phyloP scores from a whole-genome alignment of 2,888 invertebrate species.

The Rotaria sp. region DNA sequence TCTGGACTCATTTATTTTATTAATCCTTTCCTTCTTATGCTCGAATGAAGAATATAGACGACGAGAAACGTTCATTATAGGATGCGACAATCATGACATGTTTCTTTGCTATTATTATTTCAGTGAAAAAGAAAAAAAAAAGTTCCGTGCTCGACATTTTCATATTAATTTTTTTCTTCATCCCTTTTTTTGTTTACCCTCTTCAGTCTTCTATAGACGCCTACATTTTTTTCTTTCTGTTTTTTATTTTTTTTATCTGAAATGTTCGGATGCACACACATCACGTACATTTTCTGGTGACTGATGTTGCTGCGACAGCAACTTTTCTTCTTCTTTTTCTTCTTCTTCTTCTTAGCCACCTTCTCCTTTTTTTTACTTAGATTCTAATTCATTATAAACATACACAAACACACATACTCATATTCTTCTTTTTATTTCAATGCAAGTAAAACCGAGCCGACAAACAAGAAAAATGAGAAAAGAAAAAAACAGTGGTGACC shows the following conservation, averaged over 20 bases:
- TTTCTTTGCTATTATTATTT: neutral
- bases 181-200: neutral
- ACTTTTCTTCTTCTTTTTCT: neutral
- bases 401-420: neutral
- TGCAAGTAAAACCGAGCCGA: neutral
- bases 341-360: neutral
- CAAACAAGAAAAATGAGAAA: neutral
- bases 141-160: neutral
- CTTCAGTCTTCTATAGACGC: neutral
- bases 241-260: neutral
- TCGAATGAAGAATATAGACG: neutral
- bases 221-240: neutral
- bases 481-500: neutral
- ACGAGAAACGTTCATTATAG: neutral
- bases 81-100: conserved; percentile 4
- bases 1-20: neutral
- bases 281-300: neutral
- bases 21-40: neutral
- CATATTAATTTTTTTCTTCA: neutral
- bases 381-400: neutral
- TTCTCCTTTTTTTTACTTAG: neutral
- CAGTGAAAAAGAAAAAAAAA: neutral
- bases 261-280: neutral
- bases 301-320: neutral
- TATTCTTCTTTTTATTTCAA: neutral